Base-by-base conservation (phyloP, 2,797 vertebrate genomes). In the Sebastes alutus region DNA sequence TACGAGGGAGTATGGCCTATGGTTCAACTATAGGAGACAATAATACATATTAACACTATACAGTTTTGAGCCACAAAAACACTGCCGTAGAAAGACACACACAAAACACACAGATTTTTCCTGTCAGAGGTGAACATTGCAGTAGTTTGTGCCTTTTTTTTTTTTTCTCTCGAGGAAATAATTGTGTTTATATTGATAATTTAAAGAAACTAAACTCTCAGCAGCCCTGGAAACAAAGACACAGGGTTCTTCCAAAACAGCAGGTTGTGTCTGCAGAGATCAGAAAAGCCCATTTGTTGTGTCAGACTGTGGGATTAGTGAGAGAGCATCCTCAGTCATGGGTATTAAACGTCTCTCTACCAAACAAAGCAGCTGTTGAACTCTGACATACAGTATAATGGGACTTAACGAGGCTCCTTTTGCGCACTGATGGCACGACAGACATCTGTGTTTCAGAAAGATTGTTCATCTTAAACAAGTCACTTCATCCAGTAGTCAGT, bases 21-120 rank as follows among this genome's bases (percentile, higher is more conserved):
- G 96, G 93, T 82, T 96, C 96, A 97, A 96, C 95, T 96, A 98
- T 94, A 95, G 93, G 92, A 96, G 96, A 98, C 97, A 95, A 94
- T 92, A 96, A 97, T 97, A 99, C 97, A 96, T 97, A 97, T 96
- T 96, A 98, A 99, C 98, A 99, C 98, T 97, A 96, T 98, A 99
- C 98, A 97, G 96, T 95, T 95, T 93, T 96, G 97, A 97, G 96
- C 96, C 98, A 99, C 98, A 97, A 97, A 93, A 96, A 99, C 98
- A 99, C 97, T 95, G 96, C 95, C 93, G 97, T 97, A 97, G 96
- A 98, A 98, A 97, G 98, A 99, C 97, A 97, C 97, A 97, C 97
- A 95, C 95, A 96, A 97, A 97, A 96, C 95, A 94, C 89, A 96
- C 89, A 95, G 89, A 93, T 94, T 88, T 94, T 88, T 96, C 93